Evolutionary conservation across 2,113 vertebrate species (phyloP).

Genomic region (Phyllostomus discolor): DNA sequence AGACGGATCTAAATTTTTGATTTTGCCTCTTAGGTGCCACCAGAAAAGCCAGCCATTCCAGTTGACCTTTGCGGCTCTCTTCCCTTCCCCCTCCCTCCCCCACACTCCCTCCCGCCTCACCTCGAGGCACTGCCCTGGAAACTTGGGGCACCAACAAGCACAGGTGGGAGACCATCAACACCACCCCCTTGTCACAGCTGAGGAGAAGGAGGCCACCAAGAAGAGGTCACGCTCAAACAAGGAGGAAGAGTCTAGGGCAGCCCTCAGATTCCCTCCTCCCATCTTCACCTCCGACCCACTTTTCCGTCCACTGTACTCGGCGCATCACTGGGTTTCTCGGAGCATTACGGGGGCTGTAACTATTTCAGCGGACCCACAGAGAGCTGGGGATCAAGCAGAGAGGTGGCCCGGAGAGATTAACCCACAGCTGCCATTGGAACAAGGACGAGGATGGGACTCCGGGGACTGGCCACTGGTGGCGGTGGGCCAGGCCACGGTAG

Average conservation of each 20-base stretch:
- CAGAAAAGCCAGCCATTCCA: neutral
- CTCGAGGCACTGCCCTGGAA: neutral
- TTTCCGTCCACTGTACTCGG: neutral
- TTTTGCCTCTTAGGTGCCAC: neutral
- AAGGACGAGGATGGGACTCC: neutral
- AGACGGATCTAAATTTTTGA: neutral
- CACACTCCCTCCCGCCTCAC: too few relatives aligned
- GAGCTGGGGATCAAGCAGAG: neutral
- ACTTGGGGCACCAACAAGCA: neutral
- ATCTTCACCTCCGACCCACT: neutral
- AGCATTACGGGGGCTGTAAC: neutral
- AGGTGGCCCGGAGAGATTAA: neutral
- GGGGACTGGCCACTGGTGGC: rapidly evolving
- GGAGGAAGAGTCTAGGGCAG: neutral
- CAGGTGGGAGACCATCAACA: rapidly evolving
- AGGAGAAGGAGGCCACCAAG: neutral
- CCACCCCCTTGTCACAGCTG: neutral
- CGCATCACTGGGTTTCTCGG: neutral
- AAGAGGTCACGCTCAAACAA: neutral
- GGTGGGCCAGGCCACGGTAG: neutral
- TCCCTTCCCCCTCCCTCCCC: neutral
- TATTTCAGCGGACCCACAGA: neutral
- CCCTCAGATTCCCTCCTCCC: neutral
- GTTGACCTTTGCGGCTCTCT: neutral
- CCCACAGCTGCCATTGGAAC: neutral